phyloP scores from a whole-genome alignment of 2,888 invertebrate species.

The Ceraclea dissimilis region DNA sequence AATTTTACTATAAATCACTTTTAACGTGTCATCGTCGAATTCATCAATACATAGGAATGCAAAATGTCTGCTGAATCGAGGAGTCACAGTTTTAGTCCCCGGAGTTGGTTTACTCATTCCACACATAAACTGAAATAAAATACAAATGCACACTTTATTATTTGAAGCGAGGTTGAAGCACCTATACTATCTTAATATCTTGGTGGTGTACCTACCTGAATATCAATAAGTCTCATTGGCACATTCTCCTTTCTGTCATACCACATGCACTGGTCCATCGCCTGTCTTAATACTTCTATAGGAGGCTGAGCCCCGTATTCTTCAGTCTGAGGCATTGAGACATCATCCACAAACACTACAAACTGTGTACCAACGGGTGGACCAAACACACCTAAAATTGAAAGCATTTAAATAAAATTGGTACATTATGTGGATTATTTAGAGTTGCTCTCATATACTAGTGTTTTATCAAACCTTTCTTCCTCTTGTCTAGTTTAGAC shows the following conservation, averaged over 20 bases:
- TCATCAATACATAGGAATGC: conserved; percentile 80
- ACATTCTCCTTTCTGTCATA: conserved; percentile 76
- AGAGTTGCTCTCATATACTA: not conserved
- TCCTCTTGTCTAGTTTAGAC: conserved; percentile 85
- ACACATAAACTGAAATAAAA: conserved; percentile 61
- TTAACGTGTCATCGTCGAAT: conserved; percentile 77
- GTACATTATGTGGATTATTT: not conserved
- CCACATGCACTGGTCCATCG: conserved; percentile 87
- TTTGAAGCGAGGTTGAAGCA: not conserved
- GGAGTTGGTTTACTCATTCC: conserved; percentile 78
- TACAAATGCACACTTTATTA: not conserved
- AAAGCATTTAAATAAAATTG: conserved; percentile 2
- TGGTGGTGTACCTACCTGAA: too few relatives aligned
- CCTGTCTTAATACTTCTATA: conserved; percentile 84
- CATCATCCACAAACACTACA: conserved; percentile 90
- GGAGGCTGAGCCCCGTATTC: conserved; percentile 91
- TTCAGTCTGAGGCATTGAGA: conserved; percentile 91
- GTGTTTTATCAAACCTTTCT: conserved; percentile 57
- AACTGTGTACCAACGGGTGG: conserved; percentile 85
- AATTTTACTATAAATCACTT: conserved; percentile 81
- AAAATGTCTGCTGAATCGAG: conserved; percentile 81
- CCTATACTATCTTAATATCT: not conserved
- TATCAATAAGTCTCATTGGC: conserved; percentile 74
- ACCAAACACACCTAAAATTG: conserved; percentile 70
- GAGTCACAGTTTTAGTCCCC: conserved; percentile 76